phyloP scores from a whole-genome alignment of 2,888 invertebrate genomes.

The Euplexia lucipara region DNA sequence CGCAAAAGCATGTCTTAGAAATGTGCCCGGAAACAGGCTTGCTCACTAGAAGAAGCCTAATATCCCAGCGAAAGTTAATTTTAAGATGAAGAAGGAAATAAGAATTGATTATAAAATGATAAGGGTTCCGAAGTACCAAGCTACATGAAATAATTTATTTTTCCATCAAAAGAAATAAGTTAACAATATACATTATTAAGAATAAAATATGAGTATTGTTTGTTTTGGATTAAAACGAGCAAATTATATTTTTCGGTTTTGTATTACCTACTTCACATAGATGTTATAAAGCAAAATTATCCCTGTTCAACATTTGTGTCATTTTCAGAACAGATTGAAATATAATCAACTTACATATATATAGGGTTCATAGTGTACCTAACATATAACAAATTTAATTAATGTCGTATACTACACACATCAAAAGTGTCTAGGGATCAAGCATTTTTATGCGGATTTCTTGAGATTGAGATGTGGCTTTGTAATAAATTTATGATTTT shows the following conservation, averaged over 20 bases:
- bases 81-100: not conserved
- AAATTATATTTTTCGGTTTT: slow-evolving; percentile 20
- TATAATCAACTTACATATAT: no score
- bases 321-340: no score
- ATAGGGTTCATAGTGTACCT: no score
- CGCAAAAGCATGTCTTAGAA: not conserved
- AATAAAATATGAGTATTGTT: slow-evolving; percentile 10
- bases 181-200: not conserved
- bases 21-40: not conserved
- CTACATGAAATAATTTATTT: slow-evolving; percentile 7
- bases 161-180: not conserved
- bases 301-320: no score
- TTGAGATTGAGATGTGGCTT: no score
- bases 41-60: not conserved
- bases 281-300: no score
- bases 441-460: no score
- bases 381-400: no score
- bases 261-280: not conserved
- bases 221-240: slow-evolving; percentile 13
- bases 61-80: not conserved
- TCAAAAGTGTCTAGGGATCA: no score
- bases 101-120: not conserved
- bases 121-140: no score
- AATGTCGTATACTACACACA: no score
- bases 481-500: no score